A percentile compares a stretch with the other conserved stretches of the same genome.
phyloP scores from a whole-genome alignment of 2,797 vertebrate species.

The Enteromius trimaculatus region DNA sequence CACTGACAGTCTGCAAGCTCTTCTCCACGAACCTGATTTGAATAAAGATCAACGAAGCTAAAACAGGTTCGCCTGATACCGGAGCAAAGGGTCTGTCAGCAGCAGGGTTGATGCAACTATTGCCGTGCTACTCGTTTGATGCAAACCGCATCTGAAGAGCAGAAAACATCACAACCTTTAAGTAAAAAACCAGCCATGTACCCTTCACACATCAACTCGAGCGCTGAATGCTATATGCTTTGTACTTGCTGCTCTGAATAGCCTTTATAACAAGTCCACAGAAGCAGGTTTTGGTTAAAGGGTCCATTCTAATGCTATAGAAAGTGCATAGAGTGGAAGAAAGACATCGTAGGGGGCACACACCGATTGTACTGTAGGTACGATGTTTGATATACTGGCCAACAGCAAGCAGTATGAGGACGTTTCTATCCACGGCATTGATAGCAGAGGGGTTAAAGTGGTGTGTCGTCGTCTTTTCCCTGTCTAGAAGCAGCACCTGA shows the following conservation, averaged over 20 bases:
- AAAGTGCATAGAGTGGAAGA: constrained; percentile 55
- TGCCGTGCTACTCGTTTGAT: constrained; percentile 14
- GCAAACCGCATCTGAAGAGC: constrained; percentile 18
- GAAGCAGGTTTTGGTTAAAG: constrained; percentile 54
- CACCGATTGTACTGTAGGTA: constrained; percentile 30
- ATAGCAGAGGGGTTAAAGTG: constrained; percentile 13
- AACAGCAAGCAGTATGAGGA: constrained; percentile 36
- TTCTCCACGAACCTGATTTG: neutral
- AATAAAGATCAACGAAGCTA: constrained; percentile 14
- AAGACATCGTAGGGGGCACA: constrained; percentile 7
- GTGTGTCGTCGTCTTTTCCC: constrained; percentile 26
- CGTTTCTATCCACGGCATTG: constrained; percentile 28
- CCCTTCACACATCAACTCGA: constrained; percentile 18
- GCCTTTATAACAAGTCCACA: constrained; percentile 45
- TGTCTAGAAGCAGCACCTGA: constrained; percentile 74
- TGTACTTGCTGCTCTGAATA: constrained; percentile 35
- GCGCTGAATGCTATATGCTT: constrained; percentile 14
- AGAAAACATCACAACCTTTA: constrained; percentile 27
- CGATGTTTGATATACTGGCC: constrained; percentile 12
- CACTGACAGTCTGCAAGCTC: neutral
- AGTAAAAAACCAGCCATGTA: constrained; percentile 7
- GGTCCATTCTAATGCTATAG: constrained; percentile 49
- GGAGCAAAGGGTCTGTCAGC: neutral
- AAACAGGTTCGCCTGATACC: neutral
- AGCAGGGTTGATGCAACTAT: constrained; percentile 29